Percentiles rank a stretch among this genome's conserved stretches.
Conservation (phyloP, 1,140 invertebrate species). For the Ceratosolen solmsi region DNA sequence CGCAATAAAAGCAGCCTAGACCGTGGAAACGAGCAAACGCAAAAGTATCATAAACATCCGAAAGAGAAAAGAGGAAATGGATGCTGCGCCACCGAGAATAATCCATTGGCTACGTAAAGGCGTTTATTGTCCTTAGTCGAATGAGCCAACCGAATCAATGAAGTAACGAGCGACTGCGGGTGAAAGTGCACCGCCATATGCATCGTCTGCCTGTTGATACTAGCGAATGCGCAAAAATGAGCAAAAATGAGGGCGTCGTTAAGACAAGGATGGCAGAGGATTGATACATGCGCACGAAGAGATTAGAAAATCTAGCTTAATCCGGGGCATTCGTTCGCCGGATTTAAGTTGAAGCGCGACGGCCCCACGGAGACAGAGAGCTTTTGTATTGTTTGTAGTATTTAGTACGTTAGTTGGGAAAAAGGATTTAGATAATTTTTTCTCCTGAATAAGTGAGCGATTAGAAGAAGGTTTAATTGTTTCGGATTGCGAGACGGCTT, state of each 20-base stretch:
- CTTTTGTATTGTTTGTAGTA: neutral
- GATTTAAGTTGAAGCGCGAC: neutral
- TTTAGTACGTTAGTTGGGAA: neutral
- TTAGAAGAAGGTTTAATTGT: neutral
- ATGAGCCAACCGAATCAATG: no score
- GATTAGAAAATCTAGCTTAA: neutral
- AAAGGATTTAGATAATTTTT: slow-evolving; percentile 12
- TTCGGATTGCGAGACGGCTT: neutral
- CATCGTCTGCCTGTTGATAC: no score
- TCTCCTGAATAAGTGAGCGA: neutral
- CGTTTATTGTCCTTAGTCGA: neutral
- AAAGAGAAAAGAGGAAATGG: no score
- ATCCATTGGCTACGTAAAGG: neutral
- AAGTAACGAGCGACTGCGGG: no score
- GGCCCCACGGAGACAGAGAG: neutral
- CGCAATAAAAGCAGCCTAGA: neutral
- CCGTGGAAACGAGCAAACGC: neutral
- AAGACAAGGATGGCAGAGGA: neutral
- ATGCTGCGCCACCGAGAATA: no score
- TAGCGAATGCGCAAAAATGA: no score
- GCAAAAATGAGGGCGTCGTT: neutral
- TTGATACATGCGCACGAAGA: neutral
- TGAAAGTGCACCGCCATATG: no score
- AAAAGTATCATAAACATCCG: neutral
- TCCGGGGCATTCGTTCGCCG: neutral